Evolutionary conservation across 2,797 vertebrate genomes (phyloP).

Genomic region (Hylomyscus alleni): DNA sequence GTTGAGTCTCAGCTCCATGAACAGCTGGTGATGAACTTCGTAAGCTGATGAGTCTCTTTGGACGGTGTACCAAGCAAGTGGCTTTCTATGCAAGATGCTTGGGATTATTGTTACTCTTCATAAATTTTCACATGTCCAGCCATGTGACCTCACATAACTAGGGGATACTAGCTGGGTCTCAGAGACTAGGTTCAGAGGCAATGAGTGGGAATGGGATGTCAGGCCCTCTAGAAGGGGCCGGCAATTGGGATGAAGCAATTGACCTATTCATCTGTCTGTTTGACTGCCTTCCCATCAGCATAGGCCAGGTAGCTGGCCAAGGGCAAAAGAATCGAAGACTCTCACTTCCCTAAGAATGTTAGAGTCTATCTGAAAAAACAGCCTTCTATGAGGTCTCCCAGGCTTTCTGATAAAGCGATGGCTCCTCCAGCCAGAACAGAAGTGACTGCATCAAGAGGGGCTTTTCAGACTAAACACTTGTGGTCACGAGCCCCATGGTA

Average conservation of each 20-base stretch:
- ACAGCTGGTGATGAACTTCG: neutral
- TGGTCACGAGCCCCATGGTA: neutral
- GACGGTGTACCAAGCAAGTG: neutral
- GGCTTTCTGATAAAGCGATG: neutral
- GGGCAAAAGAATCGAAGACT: neutral
- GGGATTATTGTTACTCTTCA: neutral
- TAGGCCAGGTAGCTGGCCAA: neutral
- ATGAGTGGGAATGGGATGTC: neutral
- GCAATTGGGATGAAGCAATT: neutral
- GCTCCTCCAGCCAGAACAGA: neutral
- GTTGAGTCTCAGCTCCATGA: neutral
- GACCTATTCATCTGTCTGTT: neutral
- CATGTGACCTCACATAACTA: neutral
- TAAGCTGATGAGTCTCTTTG: neutral
- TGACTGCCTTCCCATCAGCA: neutral
- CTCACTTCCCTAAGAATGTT: neutral
- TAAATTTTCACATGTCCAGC: neutral
- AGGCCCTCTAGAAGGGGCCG: neutral
- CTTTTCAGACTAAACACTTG: neutral
- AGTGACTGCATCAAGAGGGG: neutral
- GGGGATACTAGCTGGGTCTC: neutral
- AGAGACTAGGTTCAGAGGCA: neutral
- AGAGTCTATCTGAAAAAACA: neutral
- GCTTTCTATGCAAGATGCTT: neutral
- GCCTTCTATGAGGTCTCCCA: neutral